Evolutionary conservation across 2,888 invertebrate genomes (phyloP), one percentile per base, ranked within the genome.

Genomic region (Hirtodrosophila confusa): DNA sequence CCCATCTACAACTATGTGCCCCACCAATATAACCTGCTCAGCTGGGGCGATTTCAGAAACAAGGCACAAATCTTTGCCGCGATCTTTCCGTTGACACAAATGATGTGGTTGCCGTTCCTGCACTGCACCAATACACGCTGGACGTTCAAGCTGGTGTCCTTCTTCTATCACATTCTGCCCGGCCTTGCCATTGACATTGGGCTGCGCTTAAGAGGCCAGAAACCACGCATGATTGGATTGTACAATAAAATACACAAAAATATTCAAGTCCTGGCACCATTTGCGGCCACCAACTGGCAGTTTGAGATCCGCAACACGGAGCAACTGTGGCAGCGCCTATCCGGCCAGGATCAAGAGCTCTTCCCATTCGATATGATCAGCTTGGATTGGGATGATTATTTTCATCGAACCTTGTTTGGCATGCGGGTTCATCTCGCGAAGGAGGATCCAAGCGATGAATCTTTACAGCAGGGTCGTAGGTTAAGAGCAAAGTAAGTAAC

Each of bases 171-270:
- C 89, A 91, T 93, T 67, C 76, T 94, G 55, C 95, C 95, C 0
- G 95, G 95, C 0, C 92, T 93, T 70, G 73, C 94, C 4, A 91
- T 94, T 60, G 95, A 95, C 84, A 63, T 93, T n/a, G 47, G 64
- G 1, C 47, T 89, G 12, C 50, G 80, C 2, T 5, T 89, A 17
- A 58, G 50, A 2, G 89, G 90, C 7, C 67, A 76, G 37, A 73
- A 71, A 23, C 68, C 75, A 0, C 67, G 66, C 2, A 93, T 97
- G 93, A 92, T 96, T 72, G 95, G 94, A 77, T 93, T 95, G 48
- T 97, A 97, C 90, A 93, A 93, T 66, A 96, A 96, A 90, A 94
- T 98, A 47, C 95, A 97, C 90, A 95, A 95, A 90, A 95, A 97
- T 70, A 93, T 95, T 4, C 93, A 94, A 3, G 94, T 95, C 0